phyloP scores from a whole-genome alignment of 2,888 invertebrate species.

The Meandrusa payeni region DNA sequence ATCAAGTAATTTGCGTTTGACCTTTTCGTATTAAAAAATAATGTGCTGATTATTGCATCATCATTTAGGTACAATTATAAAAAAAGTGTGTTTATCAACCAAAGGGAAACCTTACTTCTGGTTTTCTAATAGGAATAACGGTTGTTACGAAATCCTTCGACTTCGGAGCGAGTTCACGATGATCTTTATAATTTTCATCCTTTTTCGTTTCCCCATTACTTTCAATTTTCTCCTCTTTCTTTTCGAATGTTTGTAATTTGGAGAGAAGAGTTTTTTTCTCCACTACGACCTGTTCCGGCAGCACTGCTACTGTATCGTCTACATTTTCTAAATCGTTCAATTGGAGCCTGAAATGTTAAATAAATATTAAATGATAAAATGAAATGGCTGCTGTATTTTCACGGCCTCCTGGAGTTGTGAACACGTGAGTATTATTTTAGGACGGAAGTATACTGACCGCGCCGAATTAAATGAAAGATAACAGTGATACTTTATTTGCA shows the following conservation, averaged over 20 bases:
- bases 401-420: conserved; percentile 1
- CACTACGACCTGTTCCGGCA: conserved; percentile 62
- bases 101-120: conserved; percentile 44
- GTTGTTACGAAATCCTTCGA: conserved; percentile 36
- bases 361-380: background rate
- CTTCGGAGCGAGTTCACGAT: conserved; percentile 14
- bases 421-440: conserved; percentile 16
- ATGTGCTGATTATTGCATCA: too few relatives aligned
- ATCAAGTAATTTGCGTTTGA: too few relatives aligned
- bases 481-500: conserved; percentile 12
- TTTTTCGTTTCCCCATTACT: conserved; percentile 21
- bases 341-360: conserved; percentile 47
- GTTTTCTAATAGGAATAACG: conserved; percentile 50
- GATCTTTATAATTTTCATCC: background rate
- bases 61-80: too few relatives aligned
- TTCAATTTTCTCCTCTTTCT: conserved; percentile 43
- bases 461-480: conserved; percentile 15
- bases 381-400: background rate
- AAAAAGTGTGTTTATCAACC: background rate
- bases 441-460: conserved; percentile 8
- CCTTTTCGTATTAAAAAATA: too few relatives aligned
- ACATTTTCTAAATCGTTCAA: conserved; percentile 53
- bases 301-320: conserved; percentile 47
- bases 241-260: conserved; percentile 64
- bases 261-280: conserved; percentile 65